Evolutionary conservation across 2,888 invertebrate genomes (phyloP), one percentile per base, ranked within the genome.

Genomic region (Lymantria monacha): DNA sequence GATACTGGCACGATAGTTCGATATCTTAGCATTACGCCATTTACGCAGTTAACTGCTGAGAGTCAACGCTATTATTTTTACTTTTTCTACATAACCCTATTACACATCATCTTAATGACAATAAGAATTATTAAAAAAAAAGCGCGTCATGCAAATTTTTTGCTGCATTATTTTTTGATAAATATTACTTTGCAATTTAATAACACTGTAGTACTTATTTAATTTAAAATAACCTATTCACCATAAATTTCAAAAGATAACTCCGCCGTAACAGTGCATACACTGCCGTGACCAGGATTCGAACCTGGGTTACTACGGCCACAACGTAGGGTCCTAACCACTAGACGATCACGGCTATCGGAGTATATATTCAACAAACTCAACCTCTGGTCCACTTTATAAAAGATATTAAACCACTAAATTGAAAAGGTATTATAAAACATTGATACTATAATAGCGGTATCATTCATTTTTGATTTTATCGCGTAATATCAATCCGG

Each of bases 281-380:
- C 38, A 38, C 38, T 38, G 38, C 38, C 93, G 93, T 93, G 93
- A 93, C 93, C 93, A 93, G 93, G 93, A 94, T 93, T 94, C 93
- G 93, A 94, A 94, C 93, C 94, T 93, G 93, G 93, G 93, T 93
- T 93, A 93, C 93, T 93, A 93, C 94, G 93, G 94, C 94, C 94
- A 94, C 94, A 94, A 94, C 94, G 93, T 93, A 92, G 93, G 91
- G 93, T 93, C 93, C 93, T 93, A 93, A 93, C 93, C 93, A 93
- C 93, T 94, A 93, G 93, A 94, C 93, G 93, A 93, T 93, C 93
- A 93, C 93, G 93, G 93, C 93, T 92, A 80, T 77, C 79, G 82
- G 93, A 60, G 64, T 58, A n/a, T 22, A n/a, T 50, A 12, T 7
- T 9, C 11, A 3, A 33, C 9, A 3, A 9, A 7, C 5, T 10